A percentile compares a stretch with the other conserved stretches of the same genome.
phyloP scores from a whole-genome alignment of 2,888 invertebrate species.

The Pterostichus niger region DNA sequence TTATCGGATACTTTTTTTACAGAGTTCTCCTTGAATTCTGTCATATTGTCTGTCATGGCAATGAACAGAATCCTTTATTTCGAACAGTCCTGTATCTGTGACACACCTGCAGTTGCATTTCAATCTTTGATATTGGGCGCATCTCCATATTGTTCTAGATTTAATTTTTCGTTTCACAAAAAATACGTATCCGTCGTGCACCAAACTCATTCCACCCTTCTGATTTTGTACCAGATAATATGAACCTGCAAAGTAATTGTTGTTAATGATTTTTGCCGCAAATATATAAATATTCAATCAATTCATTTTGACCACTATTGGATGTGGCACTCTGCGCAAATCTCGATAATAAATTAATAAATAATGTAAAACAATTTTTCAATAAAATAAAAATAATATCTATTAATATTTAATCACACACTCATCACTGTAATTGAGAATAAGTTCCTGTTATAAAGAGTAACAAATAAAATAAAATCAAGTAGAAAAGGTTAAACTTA shows the following conservation, averaged over 20 bases:
- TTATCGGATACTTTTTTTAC: too few species aligned
- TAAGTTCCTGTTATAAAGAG: too few species aligned
- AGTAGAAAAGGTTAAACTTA: too few species aligned
- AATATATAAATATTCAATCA: too few species aligned
- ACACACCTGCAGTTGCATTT: background rate
- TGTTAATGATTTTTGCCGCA: background rate
- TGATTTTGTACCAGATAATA: background rate
- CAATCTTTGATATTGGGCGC: background rate
- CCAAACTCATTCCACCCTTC: slow-evolving; percentile 14
- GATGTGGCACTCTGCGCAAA: too few species aligned
- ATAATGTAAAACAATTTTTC: too few species aligned
- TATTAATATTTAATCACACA: too few species aligned
- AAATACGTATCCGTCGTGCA: background rate
- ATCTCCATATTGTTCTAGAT: background rate
- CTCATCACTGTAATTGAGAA: too few species aligned
- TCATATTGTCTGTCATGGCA: background rate
- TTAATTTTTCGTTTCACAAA: background rate
- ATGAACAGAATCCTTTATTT: background rate
- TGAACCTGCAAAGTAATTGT: background rate
- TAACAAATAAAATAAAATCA: too few species aligned
- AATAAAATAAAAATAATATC: too few species aligned
- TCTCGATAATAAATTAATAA: too few species aligned
- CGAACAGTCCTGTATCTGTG: background rate
- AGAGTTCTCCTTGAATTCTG: background rate
- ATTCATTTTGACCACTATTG: too few species aligned